Evolutionary conservation across 2,797 vertebrate genomes (phyloP).

Genomic region (Prunella strophiata): DNA sequence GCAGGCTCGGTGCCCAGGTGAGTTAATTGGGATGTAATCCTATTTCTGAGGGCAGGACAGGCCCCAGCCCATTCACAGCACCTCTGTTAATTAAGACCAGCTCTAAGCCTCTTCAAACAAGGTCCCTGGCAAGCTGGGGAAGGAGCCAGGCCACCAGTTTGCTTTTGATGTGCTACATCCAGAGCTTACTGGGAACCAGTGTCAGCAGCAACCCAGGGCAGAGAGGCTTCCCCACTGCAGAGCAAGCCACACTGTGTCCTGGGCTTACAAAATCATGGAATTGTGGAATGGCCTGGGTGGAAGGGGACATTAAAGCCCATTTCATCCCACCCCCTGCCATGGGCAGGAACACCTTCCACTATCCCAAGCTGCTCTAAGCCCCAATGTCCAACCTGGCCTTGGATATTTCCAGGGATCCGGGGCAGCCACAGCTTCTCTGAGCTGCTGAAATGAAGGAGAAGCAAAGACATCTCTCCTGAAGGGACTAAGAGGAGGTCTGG

Average conservation of each 20-base stretch:
- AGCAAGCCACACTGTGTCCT: background rate
- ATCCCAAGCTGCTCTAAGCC: background rate
- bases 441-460: background rate
- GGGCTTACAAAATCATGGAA: background rate
- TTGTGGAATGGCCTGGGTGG: background rate
- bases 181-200: background rate
- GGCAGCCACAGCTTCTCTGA: background rate
- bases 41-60: background rate
- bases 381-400: background rate
- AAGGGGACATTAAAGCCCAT: background rate
- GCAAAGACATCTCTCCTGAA: background rate
- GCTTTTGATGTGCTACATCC: background rate
- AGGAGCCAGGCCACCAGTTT: background rate
- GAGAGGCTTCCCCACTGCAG: background rate
- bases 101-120: background rate
- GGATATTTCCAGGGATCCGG: background rate
- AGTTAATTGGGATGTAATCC: background rate
- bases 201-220: background rate
- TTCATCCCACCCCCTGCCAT: rapidly evolving
- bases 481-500: background rate
- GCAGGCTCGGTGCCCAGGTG: rapidly evolving
- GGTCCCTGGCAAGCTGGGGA: background rate
- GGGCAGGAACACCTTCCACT: background rate
- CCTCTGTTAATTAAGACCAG: background rate
- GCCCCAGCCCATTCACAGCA: background rate